Conservation (phyloP, 2,113 vertebrate species). For the Piaya cayana region DNA sequence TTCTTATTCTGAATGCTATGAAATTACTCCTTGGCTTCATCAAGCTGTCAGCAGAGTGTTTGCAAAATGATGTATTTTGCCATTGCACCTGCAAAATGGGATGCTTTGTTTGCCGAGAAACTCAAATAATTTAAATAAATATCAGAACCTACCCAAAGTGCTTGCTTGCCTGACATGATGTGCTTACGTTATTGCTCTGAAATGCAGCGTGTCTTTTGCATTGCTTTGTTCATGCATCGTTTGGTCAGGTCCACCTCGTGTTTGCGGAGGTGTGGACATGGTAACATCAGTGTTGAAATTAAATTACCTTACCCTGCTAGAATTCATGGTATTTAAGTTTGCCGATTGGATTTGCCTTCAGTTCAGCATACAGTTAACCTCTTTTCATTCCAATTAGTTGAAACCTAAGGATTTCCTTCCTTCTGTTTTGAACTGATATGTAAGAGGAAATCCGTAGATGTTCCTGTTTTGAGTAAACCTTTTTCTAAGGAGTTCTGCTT, state of each 20-base stretch:
- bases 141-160: neutral
- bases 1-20: neutral
- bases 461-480: slow-evolving; percentile 83
- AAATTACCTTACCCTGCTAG: neutral
- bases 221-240: neutral
- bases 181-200: neutral
- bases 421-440: slow-evolving; percentile 82
- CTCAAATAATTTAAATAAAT: neutral
- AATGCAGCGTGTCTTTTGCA: fast-evolving
- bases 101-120: neutral
- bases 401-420: slow-evolving; percentile 82
- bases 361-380: slow-evolving; percentile 56
- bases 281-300: neutral
- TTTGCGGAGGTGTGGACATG: neutral
- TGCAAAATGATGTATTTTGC: neutral
- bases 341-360: slow-evolving; percentile 35
- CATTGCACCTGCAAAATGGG: neutral
- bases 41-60: neutral
- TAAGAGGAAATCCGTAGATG: slow-evolving; percentile 84
- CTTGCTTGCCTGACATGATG: neutral
- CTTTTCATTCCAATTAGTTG: slow-evolving; percentile 62
- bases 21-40: neutral
- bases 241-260: neutral
- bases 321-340: slow-evolving; percentile 24
- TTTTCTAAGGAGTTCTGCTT: slow-evolving; percentile 37